Evolutionary conservation across 2,888 invertebrate species (phyloP), one percentile per base, ranked within the genome.

Genomic region (Xestia sexstrigata): DNA sequence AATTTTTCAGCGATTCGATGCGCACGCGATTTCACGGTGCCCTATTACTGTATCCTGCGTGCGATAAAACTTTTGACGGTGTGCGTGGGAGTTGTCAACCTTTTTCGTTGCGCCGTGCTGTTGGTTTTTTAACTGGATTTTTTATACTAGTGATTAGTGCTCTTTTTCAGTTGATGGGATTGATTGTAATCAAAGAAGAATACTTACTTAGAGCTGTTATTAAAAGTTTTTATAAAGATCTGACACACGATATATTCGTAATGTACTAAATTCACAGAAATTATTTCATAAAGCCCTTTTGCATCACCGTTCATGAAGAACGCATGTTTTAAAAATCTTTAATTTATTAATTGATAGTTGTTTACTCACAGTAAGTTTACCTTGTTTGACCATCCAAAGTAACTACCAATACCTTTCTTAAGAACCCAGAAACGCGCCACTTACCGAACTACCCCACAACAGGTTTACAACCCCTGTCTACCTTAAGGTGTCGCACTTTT

Each of bases 1-100:
- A 95, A 97, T 96, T 96, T 96, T 97, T 96, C 96, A 95, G 96
- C 96, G 92, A 97, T 97, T 97, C 95, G 97, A 91, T 92, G 93
- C 96, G 93, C 92, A 87, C 87, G 87, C 92, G 95, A 96, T 96
- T 96, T 96, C 96, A 96, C 95, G 96, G 94, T 93, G 86, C 93
- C 94, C 94, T 95, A 94, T 95, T 95, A 93, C 93, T 86, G 91
- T 87, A 90, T 94, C 94, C 94, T 92, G 90, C 90, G 87, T 78
- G 84, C 72, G 83, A 88, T 89, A 83, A 88, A 81, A 89, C 82
- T 79, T 85, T 89, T 88, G 88, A 79, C 78, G 85, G 83, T 83
- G 73, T 75, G 15, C 47, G 17, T 17, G 23, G 88, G 78, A 72
- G 69, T 77, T 47, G 66, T 49, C 77, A 89, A 88, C 83, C 30